Evolutionary conservation across 2,888 invertebrate genomes (phyloP).

Genomic region (Drosophila ustulata): DNA sequence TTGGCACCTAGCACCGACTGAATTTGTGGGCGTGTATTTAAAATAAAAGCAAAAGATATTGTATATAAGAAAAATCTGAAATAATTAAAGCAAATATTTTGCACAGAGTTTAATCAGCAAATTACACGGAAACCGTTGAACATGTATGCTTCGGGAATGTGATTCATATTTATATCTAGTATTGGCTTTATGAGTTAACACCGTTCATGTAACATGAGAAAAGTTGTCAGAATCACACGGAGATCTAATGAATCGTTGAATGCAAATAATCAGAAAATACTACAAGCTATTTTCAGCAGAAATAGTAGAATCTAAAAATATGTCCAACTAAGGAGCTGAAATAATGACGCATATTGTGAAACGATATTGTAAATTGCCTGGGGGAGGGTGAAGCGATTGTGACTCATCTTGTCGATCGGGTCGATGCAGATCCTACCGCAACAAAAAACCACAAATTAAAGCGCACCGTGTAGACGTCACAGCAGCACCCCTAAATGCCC

Average conservation of each 20-base stretch:
- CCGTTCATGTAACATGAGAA: conserved; percentile 10
- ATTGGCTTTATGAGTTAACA: conserved; percentile 28
- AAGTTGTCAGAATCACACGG: not conserved
- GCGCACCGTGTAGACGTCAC: conserved; percentile 51
- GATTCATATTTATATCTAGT: conserved; percentile 47
- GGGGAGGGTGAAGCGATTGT: not conserved
- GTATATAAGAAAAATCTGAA: conserved; percentile 19
- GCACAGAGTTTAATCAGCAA: conserved; percentile 12
- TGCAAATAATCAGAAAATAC: conserved; percentile 13
- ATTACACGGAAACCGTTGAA: conserved; percentile 44
- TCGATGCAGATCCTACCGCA: conserved; percentile 53
- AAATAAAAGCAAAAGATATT: not conserved
- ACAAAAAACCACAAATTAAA: conserved; percentile 55
- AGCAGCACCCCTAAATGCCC: conserved; percentile 19
- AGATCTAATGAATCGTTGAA: not conserved
- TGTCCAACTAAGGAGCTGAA: not conserved
- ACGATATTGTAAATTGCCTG: not conserved
- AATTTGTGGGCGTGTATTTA: not conserved
- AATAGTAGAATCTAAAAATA: conserved; percentile 2
- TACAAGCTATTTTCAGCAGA: conserved; percentile 19
- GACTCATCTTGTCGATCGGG: conserved; percentile 38
- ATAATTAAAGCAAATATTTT: conserved; percentile 39
- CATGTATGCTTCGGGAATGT: conserved; percentile 11
- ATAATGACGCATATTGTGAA: conserved; percentile 16
- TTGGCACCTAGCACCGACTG: conserved; percentile 1